These are phyloP conservation scores for Paraescarpia echinospica DNA, from an alignment of 1,140 invertebrate species.

Conservation along the genomic window DNA sequence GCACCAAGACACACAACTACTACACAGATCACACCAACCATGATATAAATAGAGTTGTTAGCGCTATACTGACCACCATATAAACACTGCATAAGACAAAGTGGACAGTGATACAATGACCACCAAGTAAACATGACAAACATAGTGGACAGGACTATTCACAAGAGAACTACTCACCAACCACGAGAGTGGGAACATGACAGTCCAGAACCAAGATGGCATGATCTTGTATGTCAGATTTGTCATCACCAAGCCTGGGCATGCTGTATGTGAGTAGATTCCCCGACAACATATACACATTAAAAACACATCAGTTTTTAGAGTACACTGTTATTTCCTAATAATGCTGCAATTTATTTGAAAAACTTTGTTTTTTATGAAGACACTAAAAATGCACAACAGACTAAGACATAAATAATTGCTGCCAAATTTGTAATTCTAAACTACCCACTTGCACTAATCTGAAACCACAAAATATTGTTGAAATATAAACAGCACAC, in stretches of 20 bases:
- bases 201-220: conserved; percentile 43
- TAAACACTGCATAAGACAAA: too few species aligned
- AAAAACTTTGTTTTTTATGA: not conserved
- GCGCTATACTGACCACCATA: too few species aligned
- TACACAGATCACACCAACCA: too few species aligned
- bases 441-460: not conserved
- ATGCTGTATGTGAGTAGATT: conserved; percentile 41
- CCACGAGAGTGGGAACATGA: conserved; percentile 41
- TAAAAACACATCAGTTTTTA: not conserved
- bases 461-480: not conserved
- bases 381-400: not conserved
- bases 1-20: too few species aligned
- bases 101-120: too few species aligned
- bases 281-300: conserved; percentile 35
- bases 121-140: too few species aligned
- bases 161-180: conserved; percentile 36
- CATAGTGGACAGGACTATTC: not conserved
- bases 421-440: not conserved
- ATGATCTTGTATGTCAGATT: conserved; percentile 44
- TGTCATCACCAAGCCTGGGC: conserved; percentile 47
- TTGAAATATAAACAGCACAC: not conserved
- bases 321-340: not conserved
- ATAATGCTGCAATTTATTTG: not conserved
- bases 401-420: not conserved
- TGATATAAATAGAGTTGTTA: too few species aligned